These are phyloP conservation scores for Drosophila tripunctata DNA, from an alignment of 2,888 invertebrate genomes.

Conservation along the genomic window DNA sequence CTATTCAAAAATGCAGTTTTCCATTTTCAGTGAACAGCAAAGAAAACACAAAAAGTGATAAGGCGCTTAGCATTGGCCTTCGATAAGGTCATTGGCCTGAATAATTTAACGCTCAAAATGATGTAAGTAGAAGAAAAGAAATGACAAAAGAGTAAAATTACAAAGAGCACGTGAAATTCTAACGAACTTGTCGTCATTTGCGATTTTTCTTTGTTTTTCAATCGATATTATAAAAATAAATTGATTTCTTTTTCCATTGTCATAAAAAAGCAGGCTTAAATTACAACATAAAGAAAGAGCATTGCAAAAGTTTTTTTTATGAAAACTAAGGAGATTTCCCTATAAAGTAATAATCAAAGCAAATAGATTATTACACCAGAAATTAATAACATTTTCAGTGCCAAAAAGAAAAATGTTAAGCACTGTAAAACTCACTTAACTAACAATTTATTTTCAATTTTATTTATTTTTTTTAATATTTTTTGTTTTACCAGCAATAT, in stretches of 20 bases:
- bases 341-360: too few species aligned
- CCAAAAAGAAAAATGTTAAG: too few species aligned
- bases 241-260: conserved; percentile 29
- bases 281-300: background rate
- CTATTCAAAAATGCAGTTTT: background rate
- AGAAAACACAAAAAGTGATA: conserved; percentile 5
- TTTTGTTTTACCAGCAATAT: background rate
- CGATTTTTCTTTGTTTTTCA: conserved; percentile 6
- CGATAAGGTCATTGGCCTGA: conserved; percentile 21
- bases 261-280: conserved; percentile 4
- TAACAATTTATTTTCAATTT: too few species aligned
- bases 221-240: conserved; percentile 58
- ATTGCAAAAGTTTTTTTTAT: too few species aligned
- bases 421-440: too few species aligned
- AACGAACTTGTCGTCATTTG: conserved; percentile 18
- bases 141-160: conserved; percentile 6
- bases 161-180: conserved; percentile 21
- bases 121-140: background rate
- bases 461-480: background rate
- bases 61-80: conserved; percentile 47
- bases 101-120: background rate
- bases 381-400: too few species aligned
- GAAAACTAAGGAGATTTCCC: too few species aligned
- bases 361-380: too few species aligned
- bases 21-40: conserved; percentile 4